Conservation (phyloP, 2,797 vertebrate species). For the Halcyon badia region DNA sequence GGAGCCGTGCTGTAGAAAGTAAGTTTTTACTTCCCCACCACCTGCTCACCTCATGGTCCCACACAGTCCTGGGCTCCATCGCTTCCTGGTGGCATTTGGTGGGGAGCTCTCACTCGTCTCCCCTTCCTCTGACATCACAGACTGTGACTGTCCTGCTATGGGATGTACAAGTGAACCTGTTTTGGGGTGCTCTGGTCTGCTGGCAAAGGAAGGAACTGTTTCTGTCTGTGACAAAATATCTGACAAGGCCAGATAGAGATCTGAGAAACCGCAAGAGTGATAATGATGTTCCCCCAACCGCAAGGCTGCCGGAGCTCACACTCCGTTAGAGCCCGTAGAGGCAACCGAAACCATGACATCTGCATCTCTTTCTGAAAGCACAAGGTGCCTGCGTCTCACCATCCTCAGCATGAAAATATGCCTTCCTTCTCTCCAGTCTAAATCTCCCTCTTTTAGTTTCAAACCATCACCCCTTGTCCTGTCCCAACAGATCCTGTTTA, state of each 20-base stretch:
- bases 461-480: too few relatives aligned
- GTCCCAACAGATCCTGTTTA: not conserved
- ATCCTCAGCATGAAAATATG: not conserved
- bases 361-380: accelerated
- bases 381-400: not conserved
- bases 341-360: not conserved
- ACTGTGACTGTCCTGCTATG: accelerated
- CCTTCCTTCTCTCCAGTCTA: not conserved
- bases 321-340: not conserved
- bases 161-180: accelerated
- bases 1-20: not conserved
- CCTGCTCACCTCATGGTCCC: accelerated
- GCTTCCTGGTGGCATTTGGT: accelerated
- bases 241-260: not conserved
- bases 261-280: constrained; percentile 50
- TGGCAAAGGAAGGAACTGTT: not conserved
- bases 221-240: not conserved
- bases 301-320: not conserved
- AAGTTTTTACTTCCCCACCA: not conserved
- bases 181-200: not conserved
- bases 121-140: not conserved
- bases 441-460: not conserved
- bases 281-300: not conserved
- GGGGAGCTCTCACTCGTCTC: not conserved
- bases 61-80: not conserved